Base-by-base conservation (phyloP, 2,888 invertebrate species). In the Steinernema scapterisci region DNA sequence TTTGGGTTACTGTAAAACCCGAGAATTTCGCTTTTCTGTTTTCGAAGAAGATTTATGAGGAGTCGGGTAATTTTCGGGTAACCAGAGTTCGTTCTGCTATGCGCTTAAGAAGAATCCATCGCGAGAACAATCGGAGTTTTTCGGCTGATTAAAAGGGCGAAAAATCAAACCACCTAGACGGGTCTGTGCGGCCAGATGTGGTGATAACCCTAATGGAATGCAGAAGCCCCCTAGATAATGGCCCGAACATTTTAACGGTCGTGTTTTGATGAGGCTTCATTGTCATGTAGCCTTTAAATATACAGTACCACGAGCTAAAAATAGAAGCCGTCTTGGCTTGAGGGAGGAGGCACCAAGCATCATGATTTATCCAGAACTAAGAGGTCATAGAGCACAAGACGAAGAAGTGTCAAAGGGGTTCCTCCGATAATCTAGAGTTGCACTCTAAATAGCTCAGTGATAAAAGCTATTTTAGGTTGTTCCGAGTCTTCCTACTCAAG, bases 401-500 rank as follows among this genome's bases (percentile, higher is more conserved):
- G 38, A 38, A 38, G 5, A 38, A 21, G 21, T n/a, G n/a, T 9
- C 11, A 52, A 52, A 52, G 52, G 52, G 52, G 38, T 38, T 48
- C n/a, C n/a, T 31, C 31, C 16, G 63, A 27, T 63, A 63, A 63
- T 16, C 63, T 9, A 1, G 25, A 11, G 16, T 27, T 31, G 63
- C 63, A 63, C 25, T 63, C 31, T 63, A 25, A 25, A 63, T 25
- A 25, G 25, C 21, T 13, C 23, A 25, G 25, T 54, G 54, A 54
- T 25, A 54, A 25, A 23, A 11, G 63, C 63, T 63, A 63, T 63
- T 63, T 63, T 63, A 63, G 63, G 63, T n/a, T 27, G 13, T 16
- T 16, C 63, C 13, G 63, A 63, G 11, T 63, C 63, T 27, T 63
- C 63, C 5, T 63, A 63, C 31, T 31, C 63, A 16, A 27, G 31